Conservation (phyloP, 2,888 invertebrate genomes). For the Corbicula japonica region DNA sequence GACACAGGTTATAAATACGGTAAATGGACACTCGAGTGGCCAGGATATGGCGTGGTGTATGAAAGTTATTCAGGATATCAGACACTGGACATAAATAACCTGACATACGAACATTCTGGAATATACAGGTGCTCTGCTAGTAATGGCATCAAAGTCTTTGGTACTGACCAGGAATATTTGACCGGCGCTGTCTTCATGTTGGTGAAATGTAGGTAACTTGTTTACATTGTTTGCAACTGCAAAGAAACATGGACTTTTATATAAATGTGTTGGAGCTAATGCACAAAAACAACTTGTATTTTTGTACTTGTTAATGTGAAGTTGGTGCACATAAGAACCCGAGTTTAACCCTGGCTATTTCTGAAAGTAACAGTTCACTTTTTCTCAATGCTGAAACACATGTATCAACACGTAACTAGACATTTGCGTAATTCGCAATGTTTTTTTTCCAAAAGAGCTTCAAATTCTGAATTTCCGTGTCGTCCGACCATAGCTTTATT, state of each 20-base stretch:
- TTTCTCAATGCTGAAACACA: no score
- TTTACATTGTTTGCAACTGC: background rate
- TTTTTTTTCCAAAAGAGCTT: no score
- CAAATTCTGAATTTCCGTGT: no score
- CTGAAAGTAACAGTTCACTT: background rate
- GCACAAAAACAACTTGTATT: no score
- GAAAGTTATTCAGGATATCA: background rate
- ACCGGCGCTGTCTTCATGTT: background rate
- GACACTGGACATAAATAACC: background rate
- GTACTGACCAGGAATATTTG: background rate
- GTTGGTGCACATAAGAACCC: background rate
- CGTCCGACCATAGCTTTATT: no score
- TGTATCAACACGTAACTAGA: no score
- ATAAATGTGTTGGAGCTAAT: no score
- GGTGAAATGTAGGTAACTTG: conserved; percentile 7
- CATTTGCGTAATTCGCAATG: no score
- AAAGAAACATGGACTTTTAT: no score
- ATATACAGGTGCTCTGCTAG: conserved; percentile 1
- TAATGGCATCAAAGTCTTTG: conserved; percentile 1
- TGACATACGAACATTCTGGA: conserved; percentile 16
- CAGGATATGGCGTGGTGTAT: background rate
- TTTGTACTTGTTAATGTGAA: no score
- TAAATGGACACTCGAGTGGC: conserved; percentile 3
- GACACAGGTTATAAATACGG: background rate
- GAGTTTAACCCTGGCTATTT: background rate